phyloP scores from a whole-genome alignment of 2,113 vertebrate species.

The Jaculus jaculus region DNA sequence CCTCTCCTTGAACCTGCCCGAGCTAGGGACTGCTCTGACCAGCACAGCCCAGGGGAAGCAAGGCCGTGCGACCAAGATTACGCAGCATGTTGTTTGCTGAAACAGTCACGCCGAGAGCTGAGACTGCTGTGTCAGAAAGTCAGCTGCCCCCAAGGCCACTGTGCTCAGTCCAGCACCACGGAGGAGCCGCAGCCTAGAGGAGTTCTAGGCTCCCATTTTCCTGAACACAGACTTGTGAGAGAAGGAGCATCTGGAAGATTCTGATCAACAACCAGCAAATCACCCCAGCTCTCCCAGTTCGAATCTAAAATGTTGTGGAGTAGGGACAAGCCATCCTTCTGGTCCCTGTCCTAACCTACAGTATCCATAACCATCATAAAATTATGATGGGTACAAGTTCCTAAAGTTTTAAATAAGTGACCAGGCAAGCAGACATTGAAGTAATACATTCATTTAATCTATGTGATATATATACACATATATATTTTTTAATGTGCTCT shows the following conservation, averaged over 20 bases:
- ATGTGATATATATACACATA: background rate
- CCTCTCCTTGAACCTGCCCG: background rate
- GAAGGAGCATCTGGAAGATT: background rate
- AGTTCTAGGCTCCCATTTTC: background rate
- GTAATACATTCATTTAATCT: constrained; percentile 5
- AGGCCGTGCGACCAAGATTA: background rate
- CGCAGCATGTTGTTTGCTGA: background rate
- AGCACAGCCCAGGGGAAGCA: background rate
- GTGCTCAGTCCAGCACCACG: background rate
- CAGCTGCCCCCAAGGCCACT: background rate
- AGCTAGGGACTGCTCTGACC: background rate
- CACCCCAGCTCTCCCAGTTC: background rate
- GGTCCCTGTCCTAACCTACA: background rate
- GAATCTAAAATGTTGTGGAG: background rate
- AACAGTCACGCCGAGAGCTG: background rate
- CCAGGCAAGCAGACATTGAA: constrained; percentile 3
- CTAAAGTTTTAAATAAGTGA: background rate
- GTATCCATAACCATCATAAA: background rate
- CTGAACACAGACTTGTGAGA: background rate
- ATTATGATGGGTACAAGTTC: background rate
- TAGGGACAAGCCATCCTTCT: background rate
- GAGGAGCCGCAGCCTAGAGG: background rate
- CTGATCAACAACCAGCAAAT: background rate
- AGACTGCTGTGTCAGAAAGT: background rate
- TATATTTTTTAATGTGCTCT: no score